Base-by-base conservation (phyloP, 2,797 vertebrate species). In the Simalia tracyae region DNA sequence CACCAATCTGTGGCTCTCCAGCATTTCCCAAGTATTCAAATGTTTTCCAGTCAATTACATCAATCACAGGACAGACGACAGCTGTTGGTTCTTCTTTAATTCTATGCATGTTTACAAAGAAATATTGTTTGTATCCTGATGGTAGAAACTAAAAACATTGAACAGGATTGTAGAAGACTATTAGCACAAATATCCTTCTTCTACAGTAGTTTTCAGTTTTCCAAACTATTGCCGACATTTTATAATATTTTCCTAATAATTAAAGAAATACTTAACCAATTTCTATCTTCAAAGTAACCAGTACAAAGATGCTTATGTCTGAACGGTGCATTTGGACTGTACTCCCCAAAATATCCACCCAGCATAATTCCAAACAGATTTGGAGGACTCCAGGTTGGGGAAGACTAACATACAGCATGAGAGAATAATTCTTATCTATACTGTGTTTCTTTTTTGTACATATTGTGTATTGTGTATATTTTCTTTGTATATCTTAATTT, bases 1-100 rank as follows among this genome's bases (percentile, higher is more conserved):
- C 99, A 0, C 99, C 99, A 0, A 99, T 98, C 97, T 99, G 99
- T 87, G 99, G 99, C 91, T 99, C 99, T 0, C 98, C 98, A 0
- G 98, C 10, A 96, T 99, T 98, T 92, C 99, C 99, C 95, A 99
- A 95, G 95, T 98, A 99, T 96, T 99, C 98, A 87, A 99, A 99
- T 9, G 98, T 99, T 97, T 99, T 98, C 99, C 99, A 99, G 96
- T 99, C 98, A 54, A 99, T 99, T 85, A 99, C 99, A 54, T 99
- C 99, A 0, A 99, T 99, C 93, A 99, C 98, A 0, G 99, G 99
- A 93, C 99, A 99, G 92, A 99, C 98, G 2, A 99, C 99, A 4
- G 99, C 99, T 0, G 97, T 96, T 63, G 99, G 98, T 95, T 99
- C 97, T 95, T 99, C 98, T 0, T 98, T 98, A 94, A 99, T 99